Evolutionary conservation across 2,888 invertebrate species (phyloP), one percentile per base, ranked within the genome.

Genomic region (Petrolisthes cinctipes): DNA sequence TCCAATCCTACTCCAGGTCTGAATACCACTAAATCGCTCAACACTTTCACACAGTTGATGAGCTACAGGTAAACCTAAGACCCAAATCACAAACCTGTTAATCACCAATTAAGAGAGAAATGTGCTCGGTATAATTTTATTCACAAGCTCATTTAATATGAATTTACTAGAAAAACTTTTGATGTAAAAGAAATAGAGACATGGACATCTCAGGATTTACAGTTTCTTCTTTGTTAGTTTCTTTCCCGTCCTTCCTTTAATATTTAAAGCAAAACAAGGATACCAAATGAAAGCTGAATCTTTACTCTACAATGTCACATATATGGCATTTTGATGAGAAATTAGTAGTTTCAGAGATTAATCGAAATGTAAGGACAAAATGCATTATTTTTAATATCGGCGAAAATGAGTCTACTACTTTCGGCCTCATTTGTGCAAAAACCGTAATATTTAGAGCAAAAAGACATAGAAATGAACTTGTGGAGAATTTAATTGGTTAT

Each of bases 31-130:
- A 81, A 82, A 82, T 66, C 82, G 82, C 61, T 61, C 66, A n/a
- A 82, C 82, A 57, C 82, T 57, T 82, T 82, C 37, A 23, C 82
- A 82, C n/a, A 82, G 37, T 61, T 83, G 75, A 73, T 83, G 54
- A 79, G 56, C 79, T 79, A 79, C 79, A 54, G 56, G 79, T 79
- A 54, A 79, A 71, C 73, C 73, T 71, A n/a, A 53, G 73, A 71
- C 71, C 83, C 73, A 81, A 56, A 56, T 81, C 81, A 56, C 81
- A 81, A 81, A 56, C 57, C 6, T 81, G 73, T 81, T 81, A 81
- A 81, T 81, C 81, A 81, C 81, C 56, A 66, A 82, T 82, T 82
- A 61, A 68, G 82, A 82, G n/a, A 82, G 66, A 82, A 82, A 82
- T 82, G 68, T 82, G 82, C 82, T 66, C 68, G 82, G 82, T 82